Conservation (phyloP, 2,113 vertebrate genomes). For the Corapipo altera region DNA sequence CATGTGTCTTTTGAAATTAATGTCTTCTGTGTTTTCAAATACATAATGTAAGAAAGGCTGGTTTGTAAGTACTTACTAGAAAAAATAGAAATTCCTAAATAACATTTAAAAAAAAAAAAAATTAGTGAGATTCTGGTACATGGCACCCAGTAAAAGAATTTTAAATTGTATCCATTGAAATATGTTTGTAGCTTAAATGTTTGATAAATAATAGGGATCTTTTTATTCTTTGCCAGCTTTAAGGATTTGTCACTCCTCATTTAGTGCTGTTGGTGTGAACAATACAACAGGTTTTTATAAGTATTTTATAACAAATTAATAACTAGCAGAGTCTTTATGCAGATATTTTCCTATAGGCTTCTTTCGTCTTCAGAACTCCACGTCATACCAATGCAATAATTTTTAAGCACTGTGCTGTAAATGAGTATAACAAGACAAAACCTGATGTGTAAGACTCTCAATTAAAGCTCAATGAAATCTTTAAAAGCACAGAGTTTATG, state of each 20-base stretch:
- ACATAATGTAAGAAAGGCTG: background rate
- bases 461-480: background rate
- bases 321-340: background rate
- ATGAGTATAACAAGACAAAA: background rate
- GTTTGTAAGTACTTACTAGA: background rate
- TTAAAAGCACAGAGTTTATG: background rate
- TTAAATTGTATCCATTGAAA: background rate
- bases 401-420: background rate
- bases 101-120: background rate
- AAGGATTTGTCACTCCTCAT: conserved; percentile 59
- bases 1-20: background rate
- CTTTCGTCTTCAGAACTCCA: background rate
- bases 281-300: background rate
- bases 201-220: conserved; percentile 32
- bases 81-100: background rate
- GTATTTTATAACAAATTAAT: background rate
- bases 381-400: background rate
- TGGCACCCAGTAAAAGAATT: background rate
- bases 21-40: background rate
- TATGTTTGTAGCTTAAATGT: background rate
- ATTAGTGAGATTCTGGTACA: background rate
- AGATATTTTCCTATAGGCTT: background rate
- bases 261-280: conserved; percentile 7
- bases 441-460: background rate
- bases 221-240: conserved; percentile 53